A percentile compares a stretch with the other conserved stretches of the same genome.
Conservation (phyloP, 2,797 vertebrate genomes). For the Sebastes glaucus region DNA sequence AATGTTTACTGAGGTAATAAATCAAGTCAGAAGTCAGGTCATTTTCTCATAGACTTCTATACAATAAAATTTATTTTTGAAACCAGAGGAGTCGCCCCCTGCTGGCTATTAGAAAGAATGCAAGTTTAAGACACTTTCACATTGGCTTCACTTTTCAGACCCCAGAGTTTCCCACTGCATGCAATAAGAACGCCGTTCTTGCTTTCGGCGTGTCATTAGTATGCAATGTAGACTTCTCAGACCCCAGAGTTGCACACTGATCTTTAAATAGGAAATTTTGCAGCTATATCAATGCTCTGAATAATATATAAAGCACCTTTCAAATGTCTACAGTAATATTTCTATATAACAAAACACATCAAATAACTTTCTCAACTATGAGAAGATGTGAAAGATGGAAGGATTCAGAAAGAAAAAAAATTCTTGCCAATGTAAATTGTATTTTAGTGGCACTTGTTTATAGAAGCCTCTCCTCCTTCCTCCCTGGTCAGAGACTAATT, state of each 20-base stretch:
- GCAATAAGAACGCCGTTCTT: no score
- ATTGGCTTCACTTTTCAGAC: no score
- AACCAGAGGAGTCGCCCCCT: background rate
- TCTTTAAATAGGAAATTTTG: no score
- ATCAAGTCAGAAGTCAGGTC: background rate
- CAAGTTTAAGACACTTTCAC: no score
- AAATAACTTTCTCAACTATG: background rate
- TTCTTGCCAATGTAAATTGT: constrained; percentile 38
- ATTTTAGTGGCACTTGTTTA: constrained; percentile 55
- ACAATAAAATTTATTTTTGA: background rate
- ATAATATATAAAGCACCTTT: background rate
- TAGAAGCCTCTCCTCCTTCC: constrained; percentile 13
- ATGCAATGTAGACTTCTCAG: no score
- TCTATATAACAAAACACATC: background rate
- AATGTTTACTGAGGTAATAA: background rate
- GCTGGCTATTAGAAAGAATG: background rate
- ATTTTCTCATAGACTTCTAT: background rate
- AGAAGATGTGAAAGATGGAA: background rate
- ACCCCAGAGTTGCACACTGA: no score
- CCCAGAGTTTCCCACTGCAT: no score
- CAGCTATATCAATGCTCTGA: background rate
- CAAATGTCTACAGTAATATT: background rate
- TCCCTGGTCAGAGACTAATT: constrained; percentile 64
- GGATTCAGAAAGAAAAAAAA: constrained; percentile 7
- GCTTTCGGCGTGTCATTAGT: no score